Conservation (phyloP, 2,797 vertebrate species). For the Tachyglossus aculeatus region DNA sequence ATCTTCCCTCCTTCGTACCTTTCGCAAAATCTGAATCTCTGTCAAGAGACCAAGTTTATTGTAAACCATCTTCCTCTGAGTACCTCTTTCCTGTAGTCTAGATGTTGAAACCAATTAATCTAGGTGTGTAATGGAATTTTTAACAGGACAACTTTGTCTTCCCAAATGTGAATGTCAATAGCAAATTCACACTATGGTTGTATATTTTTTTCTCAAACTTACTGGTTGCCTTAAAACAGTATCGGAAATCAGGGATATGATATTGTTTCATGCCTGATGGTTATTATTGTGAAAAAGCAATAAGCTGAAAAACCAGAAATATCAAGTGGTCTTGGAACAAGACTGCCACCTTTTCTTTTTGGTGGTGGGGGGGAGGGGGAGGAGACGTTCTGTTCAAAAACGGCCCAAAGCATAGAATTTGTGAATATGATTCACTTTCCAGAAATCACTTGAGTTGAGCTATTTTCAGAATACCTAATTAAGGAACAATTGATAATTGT, state of each 20-base stretch:
- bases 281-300: conserved; percentile 53
- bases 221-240: conserved; percentile 43
- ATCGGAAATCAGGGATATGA: conserved; percentile 61
- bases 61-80: not conserved
- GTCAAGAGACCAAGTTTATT: too few relatives aligned
- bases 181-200: conserved; percentile 18
- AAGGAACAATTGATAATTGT: conserved; percentile 69
- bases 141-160: conserved; percentile 19
- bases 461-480: conserved; percentile 63
- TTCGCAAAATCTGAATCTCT: too few relatives aligned
- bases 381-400: conserved; percentile 57
- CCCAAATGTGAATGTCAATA: conserved; percentile 11
- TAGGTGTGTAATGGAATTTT: conserved; percentile 2
- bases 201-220: conserved; percentile 42
- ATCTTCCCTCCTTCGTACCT: too few relatives aligned
- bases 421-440: conserved; percentile 61
- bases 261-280: conserved; percentile 35
- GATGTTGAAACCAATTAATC: not conserved
- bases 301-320: conserved; percentile 58
- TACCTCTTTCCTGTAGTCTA: not conserved
- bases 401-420: conserved; percentile 63
- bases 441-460: conserved; percentile 63
- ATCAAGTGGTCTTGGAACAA: conserved; percentile 49
- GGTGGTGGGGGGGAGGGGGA: too few relatives aligned
- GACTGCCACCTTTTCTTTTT: conserved; percentile 46